Evolutionary conservation across 1,140 invertebrate genomes (phyloP).

Genomic region (Pantala flavescens): DNA sequence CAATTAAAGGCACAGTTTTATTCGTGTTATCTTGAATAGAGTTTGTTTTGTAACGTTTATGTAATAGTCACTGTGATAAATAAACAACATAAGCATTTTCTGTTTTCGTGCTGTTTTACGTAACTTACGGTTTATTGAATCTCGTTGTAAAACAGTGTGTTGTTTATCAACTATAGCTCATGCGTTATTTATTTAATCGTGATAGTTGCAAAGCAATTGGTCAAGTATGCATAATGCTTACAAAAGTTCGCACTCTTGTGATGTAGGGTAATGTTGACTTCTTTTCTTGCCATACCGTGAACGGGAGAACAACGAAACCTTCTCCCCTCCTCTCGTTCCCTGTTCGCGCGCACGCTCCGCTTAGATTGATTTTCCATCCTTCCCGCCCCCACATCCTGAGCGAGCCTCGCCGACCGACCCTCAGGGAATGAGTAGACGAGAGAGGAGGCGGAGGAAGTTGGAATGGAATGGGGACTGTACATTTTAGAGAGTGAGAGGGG

Average conservation of each 20-base stretch:
- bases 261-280: background rate
- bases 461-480: background rate
- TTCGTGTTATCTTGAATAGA: no score
- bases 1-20: background rate
- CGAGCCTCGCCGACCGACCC: slow-evolving; percentile 3
- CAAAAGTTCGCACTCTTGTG: no score
- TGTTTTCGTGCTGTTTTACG: no score
- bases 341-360: slow-evolving; percentile 4
- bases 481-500: background rate
- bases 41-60: no score
- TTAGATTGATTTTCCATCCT: slow-evolving; percentile 10
- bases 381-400: slow-evolving; percentile 1
- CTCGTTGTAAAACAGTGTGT: no score
- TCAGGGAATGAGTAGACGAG: background rate
- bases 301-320: background rate
- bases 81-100: no score
- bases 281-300: background rate
- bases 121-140: no score
- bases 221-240: no score
- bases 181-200: background rate
- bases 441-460: background rate
- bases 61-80: no score
- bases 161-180: no score
- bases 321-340: background rate
- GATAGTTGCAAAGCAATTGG: background rate